Evolutionary conservation across 2,113 vertebrate genomes (phyloP).

Genomic region (Helogale parvula): DNA sequence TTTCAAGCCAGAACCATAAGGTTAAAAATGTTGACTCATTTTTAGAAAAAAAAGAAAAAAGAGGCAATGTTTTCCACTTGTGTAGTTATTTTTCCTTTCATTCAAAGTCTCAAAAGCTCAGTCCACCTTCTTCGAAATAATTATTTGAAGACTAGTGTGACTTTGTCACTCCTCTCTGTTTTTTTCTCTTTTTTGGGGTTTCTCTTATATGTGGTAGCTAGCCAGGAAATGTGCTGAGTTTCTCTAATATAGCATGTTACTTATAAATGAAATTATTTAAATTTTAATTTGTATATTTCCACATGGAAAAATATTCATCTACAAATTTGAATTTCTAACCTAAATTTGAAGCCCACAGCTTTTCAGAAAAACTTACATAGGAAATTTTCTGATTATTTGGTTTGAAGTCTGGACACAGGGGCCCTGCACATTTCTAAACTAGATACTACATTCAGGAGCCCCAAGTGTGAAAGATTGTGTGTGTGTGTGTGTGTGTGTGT

Average conservation of each 20-base stretch:
- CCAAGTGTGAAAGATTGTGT: slow-evolving; percentile 8
- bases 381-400: background rate
- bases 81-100: background rate
- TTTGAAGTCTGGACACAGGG: slow-evolving; percentile 63
- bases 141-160: slow-evolving; percentile 51
- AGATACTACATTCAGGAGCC: slow-evolving; percentile 71
- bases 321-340: slow-evolving; percentile 21
- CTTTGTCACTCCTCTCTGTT: slow-evolving; percentile 5
- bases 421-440: slow-evolving; percentile 74
- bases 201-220: slow-evolving; percentile 49
- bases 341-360: slow-evolving; percentile 50
- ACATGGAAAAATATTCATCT: slow-evolving; percentile 39
- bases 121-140: slow-evolving; percentile 53
- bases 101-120: slow-evolving; percentile 1
- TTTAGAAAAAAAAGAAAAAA: slow-evolving; percentile 18
- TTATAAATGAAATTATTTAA: background rate
- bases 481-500: slow-evolving; percentile 78
- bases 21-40: slow-evolving; percentile 12
- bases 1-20: background rate
- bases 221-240: background rate
- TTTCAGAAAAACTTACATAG: slow-evolving; percentile 27
- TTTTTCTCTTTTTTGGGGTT: slow-evolving; percentile 49
- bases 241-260: background rate
- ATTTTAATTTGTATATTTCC: slow-evolving; percentile 23
- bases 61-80: background rate